phyloP scores from a whole-genome alignment of 2,797 vertebrate species.

The Pteronotus mesoamericanus region DNA sequence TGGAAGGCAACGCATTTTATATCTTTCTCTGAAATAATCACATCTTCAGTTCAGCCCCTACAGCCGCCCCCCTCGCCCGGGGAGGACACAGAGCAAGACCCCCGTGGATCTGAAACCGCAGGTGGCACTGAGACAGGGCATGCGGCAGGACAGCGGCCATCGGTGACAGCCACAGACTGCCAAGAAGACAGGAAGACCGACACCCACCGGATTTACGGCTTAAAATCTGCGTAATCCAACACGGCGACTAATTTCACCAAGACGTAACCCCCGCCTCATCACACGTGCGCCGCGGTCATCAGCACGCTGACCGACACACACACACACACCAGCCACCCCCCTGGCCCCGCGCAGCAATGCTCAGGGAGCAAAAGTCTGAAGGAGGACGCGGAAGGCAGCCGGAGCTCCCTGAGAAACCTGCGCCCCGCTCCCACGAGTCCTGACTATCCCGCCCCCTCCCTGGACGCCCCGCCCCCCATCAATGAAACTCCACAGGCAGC shows the following conservation, averaged over 20 bases:
- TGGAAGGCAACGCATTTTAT: accelerated
- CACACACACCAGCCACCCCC: not conserved
- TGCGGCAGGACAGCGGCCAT: not conserved
- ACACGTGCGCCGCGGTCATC: not conserved
- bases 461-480: not conserved
- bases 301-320: not conserved
- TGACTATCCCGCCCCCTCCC: not conserved
- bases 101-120: not conserved
- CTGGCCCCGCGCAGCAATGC: no score
- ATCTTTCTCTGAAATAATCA: not conserved
- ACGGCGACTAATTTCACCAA: not conserved
- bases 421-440: not conserved
- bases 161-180: not conserved
- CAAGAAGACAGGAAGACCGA: no score
- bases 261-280: no score
- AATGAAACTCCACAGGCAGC: not conserved
- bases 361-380: not conserved
- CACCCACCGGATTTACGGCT: not conserved
- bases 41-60: accelerated
- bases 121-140: no score
- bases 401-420: not conserved
- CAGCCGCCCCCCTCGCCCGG: not conserved
- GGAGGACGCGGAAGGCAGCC: not conserved
- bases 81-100: accelerated
- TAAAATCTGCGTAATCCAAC: not conserved